phyloP scores from a whole-genome alignment of 2,797 vertebrate species.

The Todus mexicanus region DNA sequence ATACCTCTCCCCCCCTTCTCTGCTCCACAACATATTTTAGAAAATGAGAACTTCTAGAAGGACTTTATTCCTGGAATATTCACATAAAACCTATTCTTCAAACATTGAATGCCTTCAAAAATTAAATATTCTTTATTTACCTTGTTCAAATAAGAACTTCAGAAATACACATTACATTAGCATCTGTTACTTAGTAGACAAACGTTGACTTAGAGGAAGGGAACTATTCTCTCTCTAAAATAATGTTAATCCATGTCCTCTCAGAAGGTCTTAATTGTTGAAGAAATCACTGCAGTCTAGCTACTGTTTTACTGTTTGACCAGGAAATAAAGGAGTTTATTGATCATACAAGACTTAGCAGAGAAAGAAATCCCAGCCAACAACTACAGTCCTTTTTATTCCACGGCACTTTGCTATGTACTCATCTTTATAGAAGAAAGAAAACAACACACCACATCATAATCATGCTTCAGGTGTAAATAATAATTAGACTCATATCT shows the following conservation, averaged over 20 bases:
- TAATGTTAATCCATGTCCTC: not conserved
- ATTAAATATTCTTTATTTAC: not conserved
- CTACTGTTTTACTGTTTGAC: not conserved
- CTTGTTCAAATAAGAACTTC: not conserved
- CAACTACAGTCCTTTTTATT: not conserved
- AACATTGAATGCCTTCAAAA: not conserved
- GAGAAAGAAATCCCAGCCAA: not conserved
- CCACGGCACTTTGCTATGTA: not conserved
- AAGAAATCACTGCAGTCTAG: not conserved
- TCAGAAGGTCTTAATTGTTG: not conserved
- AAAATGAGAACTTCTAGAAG: not conserved
- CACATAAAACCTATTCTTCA: not conserved
- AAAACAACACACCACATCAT: fast-evolving
- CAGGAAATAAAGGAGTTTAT: not conserved
- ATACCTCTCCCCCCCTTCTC: not conserved
- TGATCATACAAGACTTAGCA: not conserved
- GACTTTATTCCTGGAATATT: not conserved
- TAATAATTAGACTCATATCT: not conserved
- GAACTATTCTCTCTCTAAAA: not conserved
- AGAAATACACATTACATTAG: not conserved
- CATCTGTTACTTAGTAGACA: not conserved
- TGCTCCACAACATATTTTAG: not conserved
- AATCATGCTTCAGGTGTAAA: not conserved
- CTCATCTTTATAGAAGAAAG: not conserved
- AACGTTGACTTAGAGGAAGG: not conserved